Percentiles rank a stretch among this genome's conserved stretches.
Evolutionary conservation across 2,113 vertebrate species (phyloP).

Genomic region (Athene cunicularia): DNA sequence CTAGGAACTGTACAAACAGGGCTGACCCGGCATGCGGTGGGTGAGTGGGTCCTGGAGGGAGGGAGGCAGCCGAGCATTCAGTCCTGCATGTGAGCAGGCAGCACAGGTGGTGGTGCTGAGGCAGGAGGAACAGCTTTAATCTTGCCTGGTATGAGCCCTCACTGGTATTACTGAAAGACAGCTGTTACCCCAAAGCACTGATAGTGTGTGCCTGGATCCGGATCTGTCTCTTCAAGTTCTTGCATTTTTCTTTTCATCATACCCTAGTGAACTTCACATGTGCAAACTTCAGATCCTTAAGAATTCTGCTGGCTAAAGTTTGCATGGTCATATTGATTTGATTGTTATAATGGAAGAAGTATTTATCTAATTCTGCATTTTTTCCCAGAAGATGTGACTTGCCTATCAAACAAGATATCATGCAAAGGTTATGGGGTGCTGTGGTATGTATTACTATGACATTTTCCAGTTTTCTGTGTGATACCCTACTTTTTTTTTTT

Average conservation of each 20-base stretch:
- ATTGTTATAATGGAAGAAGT: background rate
- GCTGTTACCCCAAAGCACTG: background rate
- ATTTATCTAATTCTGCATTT: background rate
- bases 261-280: rapidly evolving
- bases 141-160: background rate
- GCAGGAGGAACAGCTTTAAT: background rate
- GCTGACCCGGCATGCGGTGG: background rate
- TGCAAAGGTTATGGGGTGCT: background rate
- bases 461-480: background rate
- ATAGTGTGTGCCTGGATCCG: background rate
- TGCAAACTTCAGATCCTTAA: background rate
- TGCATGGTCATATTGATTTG: background rate
- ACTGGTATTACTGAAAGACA: background rate
- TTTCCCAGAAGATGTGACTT: background rate
- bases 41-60: background rate
- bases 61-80: background rate
- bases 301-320: background rate
- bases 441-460: background rate
- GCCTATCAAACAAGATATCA: background rate
- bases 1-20: background rate
- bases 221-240: background rate
- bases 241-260: background rate
- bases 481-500: background rate
- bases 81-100: rapidly evolving
- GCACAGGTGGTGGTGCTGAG: background rate